These are phyloP conservation scores for Sinodicranocentrus sp. DNA, from an alignment of 2,888 invertebrate species.

Conservation along the genomic window DNA sequence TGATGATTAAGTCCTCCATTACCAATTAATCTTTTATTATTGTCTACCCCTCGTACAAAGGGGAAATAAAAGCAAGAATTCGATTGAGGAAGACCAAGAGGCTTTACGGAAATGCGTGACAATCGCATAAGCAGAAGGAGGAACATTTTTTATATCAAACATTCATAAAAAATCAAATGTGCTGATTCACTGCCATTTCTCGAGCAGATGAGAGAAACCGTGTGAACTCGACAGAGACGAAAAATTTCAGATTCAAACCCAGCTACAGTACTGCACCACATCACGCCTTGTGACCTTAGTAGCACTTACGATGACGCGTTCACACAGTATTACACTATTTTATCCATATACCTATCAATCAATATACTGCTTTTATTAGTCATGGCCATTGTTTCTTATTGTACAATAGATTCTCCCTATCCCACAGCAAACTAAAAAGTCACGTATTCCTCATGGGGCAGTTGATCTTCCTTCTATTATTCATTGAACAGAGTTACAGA, in stretches of 20 bases:
- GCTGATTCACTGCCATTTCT: neutral
- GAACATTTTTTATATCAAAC: neutral
- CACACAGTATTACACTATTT: neutral
- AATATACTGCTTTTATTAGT: conserved; percentile 12
- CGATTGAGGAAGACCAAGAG: neutral
- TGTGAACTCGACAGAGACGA: conserved; percentile 10
- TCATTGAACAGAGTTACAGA: neutral
- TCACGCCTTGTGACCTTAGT: neutral
- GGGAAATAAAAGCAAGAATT: neutral
- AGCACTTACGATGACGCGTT: neutral
- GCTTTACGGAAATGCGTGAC: conserved; percentile 26
- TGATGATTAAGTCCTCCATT: neutral
- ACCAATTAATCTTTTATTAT: neutral
- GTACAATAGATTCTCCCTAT: neutral
- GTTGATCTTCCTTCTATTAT: neutral
- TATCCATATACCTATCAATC: conserved; percentile 22
- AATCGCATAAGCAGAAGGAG: neutral
- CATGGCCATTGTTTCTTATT: conserved; percentile 14
- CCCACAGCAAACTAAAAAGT: too few relatives aligned
- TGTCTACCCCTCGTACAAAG: neutral
- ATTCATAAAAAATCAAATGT: conserved; percentile 8
- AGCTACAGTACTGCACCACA: neutral
- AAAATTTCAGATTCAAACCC: too few relatives aligned
- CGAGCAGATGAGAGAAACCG: conserved; percentile 21
- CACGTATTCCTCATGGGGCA: neutral